These are phyloP conservation scores for Cassiopea andromeda DNA, from an alignment of 30 jellyfish, hydroid and myxozoan species.

Conservation along the genomic window DNA sequence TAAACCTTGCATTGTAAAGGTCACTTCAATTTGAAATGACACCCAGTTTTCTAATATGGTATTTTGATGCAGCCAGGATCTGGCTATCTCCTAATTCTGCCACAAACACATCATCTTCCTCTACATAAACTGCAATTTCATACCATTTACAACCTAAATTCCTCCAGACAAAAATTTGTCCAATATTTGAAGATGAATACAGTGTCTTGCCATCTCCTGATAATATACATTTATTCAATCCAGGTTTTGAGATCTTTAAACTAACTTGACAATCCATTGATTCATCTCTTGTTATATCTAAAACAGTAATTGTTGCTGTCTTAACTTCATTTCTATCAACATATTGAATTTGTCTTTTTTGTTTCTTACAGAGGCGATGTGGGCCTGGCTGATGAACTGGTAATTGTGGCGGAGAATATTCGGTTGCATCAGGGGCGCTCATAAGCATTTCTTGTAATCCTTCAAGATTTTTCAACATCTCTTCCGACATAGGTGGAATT, in stretches of 20 bases:
- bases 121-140: slow-evolving; percentile 32
- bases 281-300: neutral
- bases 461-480: slow-evolving; percentile 46
- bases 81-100: neutral
- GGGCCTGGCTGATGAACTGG: slow-evolving; percentile 39
- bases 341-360: slow-evolving; percentile 29
- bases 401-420: slow-evolving; percentile 6
- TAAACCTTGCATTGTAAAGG: no score
- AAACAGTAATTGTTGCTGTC: slow-evolving; percentile 1
- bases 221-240: slow-evolving; percentile 8
- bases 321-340: neutral
- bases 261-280: neutral
- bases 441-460: slow-evolving; percentile 23
- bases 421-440: slow-evolving; percentile 31
- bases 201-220: slow-evolving; percentile 27
- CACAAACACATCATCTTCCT: slow-evolving; percentile 27
- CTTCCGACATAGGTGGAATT: slow-evolving; percentile 50
- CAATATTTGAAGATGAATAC: slow-evolving; percentile 15
- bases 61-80: slow-evolving; percentile 11
- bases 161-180: slow-evolving; percentile 44
- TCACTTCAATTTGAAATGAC: neutral
- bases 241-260: neutral
- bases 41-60: neutral
- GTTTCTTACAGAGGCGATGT: slow-evolving; percentile 44
- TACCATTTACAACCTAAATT: slow-evolving; percentile 17